These are phyloP conservation scores for Odontocolon sp. DNA, from an alignment of 2,888 invertebrate species.

Conservation along the genomic window DNA sequence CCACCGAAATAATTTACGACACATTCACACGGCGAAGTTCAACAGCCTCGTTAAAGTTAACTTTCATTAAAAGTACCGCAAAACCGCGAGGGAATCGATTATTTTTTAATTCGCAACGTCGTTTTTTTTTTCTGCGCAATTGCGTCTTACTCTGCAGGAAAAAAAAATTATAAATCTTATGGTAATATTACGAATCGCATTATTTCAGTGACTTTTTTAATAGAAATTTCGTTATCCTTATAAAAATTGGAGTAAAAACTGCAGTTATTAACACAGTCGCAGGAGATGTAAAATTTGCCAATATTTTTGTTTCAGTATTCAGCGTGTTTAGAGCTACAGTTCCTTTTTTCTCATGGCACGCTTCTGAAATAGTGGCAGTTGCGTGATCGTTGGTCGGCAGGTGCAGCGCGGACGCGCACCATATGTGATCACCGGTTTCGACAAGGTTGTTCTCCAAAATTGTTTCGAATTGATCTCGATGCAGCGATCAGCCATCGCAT, in stretches of 20 bases:
- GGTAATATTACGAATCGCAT: no score
- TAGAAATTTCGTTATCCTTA: no score
- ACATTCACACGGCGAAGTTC: conserved; percentile 10
- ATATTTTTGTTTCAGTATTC: neutral
- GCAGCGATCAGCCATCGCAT: no score
- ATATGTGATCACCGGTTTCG: conserved; percentile 69
- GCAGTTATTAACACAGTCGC: no score
- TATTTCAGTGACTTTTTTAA: no score
- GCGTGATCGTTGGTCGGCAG: conserved; percentile 54
- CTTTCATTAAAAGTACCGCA: conserved; percentile 9
- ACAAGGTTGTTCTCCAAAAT: conserved; percentile 71
- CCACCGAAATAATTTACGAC: neutral
- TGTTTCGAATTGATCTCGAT: conserved; percentile 62
- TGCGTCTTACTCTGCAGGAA: no score
- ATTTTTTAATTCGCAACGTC: no score
- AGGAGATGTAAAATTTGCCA: neutral
- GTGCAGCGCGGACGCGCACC: conserved; percentile 60
- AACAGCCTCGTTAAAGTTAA: conserved; percentile 14
- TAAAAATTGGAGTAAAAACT: no score
- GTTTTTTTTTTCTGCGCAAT: no score
- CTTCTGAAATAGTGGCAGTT: conserved; percentile 59
- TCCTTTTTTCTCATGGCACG: conserved; percentile 16
- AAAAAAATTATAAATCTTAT: no score
- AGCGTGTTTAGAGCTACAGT: neutral
- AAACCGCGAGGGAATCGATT: no score